These are phyloP conservation scores for Ciconia stormi DNA, from an alignment of 2,113 vertebrate genomes.

Conservation along the genomic window DNA sequence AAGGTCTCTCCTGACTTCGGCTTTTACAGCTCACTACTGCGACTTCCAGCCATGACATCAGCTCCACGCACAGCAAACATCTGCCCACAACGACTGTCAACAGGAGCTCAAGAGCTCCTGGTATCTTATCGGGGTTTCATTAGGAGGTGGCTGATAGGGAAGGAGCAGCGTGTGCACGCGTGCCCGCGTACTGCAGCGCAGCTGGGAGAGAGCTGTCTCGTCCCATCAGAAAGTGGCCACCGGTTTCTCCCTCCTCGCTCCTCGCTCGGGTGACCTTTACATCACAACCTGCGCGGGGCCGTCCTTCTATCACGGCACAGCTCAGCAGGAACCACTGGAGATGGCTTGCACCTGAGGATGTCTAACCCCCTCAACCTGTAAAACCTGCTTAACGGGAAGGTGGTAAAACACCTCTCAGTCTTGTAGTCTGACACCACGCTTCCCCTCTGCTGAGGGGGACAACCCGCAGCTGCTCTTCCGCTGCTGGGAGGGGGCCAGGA, in stretches of 20 bases:
- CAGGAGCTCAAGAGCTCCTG: background rate
- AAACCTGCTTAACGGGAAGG: background rate
- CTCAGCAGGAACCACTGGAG: background rate
- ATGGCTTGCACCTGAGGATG: background rate
- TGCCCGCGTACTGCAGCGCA: background rate
- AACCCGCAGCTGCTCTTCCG: background rate
- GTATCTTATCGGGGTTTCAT: background rate
- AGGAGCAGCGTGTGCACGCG: background rate
- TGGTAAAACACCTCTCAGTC: background rate
- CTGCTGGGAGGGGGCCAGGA: background rate
- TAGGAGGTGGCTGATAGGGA: background rate
- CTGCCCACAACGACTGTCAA: background rate
- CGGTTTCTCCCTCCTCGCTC: background rate
- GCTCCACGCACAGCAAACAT: background rate
- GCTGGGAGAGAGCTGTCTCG: background rate
- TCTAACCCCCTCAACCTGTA: conserved; percentile 29
- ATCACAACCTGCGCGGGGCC: background rate
- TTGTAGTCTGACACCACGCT: background rate
- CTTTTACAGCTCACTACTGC: background rate
- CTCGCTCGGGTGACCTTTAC: background rate
- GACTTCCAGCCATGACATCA: background rate
- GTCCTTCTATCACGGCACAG: background rate
- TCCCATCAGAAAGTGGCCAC: background rate
- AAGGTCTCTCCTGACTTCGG: background rate
- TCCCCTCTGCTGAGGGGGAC: background rate